phyloP scores from a whole-genome alignment of 2,797 vertebrate species.

The Acomys russatus region DNA sequence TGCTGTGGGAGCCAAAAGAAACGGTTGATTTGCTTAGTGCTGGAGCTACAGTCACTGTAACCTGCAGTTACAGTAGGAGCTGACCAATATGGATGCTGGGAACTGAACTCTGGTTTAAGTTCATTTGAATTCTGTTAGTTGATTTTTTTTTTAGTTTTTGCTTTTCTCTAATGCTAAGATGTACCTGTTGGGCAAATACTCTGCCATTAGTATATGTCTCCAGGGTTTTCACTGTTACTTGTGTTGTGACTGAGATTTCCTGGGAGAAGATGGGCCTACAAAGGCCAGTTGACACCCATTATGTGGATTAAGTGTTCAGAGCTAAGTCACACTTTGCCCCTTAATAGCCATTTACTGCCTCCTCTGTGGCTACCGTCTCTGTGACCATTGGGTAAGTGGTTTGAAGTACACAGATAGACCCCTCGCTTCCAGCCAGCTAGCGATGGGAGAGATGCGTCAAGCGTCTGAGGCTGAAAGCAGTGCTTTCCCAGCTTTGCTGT shows the following conservation, averaged over 20 bases:
- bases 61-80: too few relatives aligned
- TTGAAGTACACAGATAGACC: not conserved
- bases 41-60: not conserved
- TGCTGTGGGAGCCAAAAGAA: not conserved
- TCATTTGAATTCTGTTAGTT: not conserved
- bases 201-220: too few relatives aligned
- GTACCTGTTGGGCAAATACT: not conserved
- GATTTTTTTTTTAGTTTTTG: not conserved
- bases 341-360: not conserved
- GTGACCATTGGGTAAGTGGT: not conserved
- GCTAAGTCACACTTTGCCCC: not conserved
- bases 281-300: not conserved
- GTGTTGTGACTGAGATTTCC: not conserved
- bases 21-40: not conserved
- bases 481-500: not conserved
- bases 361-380: not conserved
- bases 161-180: not conserved
- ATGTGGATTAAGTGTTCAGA: not conserved
- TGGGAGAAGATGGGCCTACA: not conserved
- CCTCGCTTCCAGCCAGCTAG: not conserved
- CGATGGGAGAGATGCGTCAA: not conserved
- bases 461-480: not conserved
- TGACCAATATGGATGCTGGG: too few relatives aligned
- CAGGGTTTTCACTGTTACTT: not conserved
- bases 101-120: not conserved